phyloP scores from a whole-genome alignment of 2,113 vertebrate species.

The Salvelinus sp. region DNA sequence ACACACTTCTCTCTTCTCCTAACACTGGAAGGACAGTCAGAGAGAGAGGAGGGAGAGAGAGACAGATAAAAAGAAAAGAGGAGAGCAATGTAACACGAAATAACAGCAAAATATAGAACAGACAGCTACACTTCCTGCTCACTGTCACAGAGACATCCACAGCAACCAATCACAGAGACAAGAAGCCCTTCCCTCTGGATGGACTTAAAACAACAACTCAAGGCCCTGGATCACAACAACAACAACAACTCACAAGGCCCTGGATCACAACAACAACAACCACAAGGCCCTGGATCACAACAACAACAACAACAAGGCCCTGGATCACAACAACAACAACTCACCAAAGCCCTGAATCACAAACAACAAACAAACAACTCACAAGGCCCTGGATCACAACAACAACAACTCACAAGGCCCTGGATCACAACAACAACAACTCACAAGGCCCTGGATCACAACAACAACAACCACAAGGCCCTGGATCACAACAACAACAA shows the following conservation, averaged over 20 bases:
- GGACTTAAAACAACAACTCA: background rate
- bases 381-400: too few relatives aligned
- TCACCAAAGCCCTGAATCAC: too few relatives aligned
- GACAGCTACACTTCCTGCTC: constrained; percentile 11
- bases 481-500: background rate
- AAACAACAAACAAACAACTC: too few relatives aligned
- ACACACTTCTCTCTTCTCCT: constrained; percentile 55
- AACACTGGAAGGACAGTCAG: constrained; percentile 37
- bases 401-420: background rate
- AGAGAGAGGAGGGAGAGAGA: constrained; percentile 22
- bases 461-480: background rate
- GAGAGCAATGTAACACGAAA: constrained; percentile 30
- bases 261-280: background rate
- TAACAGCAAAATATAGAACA: constrained; percentile 19
- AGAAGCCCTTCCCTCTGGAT: background rate
- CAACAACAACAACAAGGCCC: background rate
- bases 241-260: too few relatives aligned
- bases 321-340: too few relatives aligned
- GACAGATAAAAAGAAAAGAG: constrained; percentile 20
- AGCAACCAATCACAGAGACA: background rate
- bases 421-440: too few relatives aligned
- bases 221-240: background rate
- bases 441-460: too few relatives aligned
- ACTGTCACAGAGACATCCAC: constrained; percentile 5
- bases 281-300: background rate